These are phyloP conservation scores for Drusus annulatus DNA, from an alignment of 1,140 invertebrate species.

Conservation along the genomic window DNA sequence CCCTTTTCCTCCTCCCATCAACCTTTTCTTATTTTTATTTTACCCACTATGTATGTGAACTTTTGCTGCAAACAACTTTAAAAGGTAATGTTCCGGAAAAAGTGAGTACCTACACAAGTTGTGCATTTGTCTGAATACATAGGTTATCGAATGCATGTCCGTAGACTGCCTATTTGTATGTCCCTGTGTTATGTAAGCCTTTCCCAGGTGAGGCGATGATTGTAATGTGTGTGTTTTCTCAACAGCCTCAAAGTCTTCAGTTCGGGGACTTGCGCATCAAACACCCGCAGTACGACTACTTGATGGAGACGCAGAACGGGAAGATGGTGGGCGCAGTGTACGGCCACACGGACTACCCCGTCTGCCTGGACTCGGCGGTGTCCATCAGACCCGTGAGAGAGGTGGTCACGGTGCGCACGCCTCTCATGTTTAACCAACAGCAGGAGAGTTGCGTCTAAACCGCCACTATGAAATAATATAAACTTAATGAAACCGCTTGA, in stretches of 20 bases:
- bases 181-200: too few species aligned
- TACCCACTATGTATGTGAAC: too few species aligned
- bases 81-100: too few species aligned
- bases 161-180: too few species aligned
- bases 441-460: conserved; percentile 85
- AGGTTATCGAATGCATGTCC: too few species aligned
- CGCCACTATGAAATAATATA: neutral
- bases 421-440: conserved; percentile 78
- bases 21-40: too few species aligned
- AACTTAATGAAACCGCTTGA: too few species aligned
- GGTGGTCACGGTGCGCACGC: conserved; percentile 83
- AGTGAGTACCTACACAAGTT: too few species aligned
- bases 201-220: too few species aligned
- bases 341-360: conserved; percentile 49
- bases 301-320: conserved; percentile 45
- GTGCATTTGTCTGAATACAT: too few species aligned
- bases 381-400: conserved; percentile 67
- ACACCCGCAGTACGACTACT: conserved; percentile 46
- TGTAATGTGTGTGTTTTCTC: neutral
- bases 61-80: too few species aligned
- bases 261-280: conserved; percentile 44
- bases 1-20: too few species aligned
- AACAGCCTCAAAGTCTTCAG: neutral
- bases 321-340: conserved; percentile 29
- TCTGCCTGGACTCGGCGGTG: conserved; percentile 39